Percentiles rank a stretch among this genome's conserved stretches.
Evolutionary conservation across 2,888 invertebrate genomes (phyloP).

Genomic region (Archips crataeganus): DNA sequence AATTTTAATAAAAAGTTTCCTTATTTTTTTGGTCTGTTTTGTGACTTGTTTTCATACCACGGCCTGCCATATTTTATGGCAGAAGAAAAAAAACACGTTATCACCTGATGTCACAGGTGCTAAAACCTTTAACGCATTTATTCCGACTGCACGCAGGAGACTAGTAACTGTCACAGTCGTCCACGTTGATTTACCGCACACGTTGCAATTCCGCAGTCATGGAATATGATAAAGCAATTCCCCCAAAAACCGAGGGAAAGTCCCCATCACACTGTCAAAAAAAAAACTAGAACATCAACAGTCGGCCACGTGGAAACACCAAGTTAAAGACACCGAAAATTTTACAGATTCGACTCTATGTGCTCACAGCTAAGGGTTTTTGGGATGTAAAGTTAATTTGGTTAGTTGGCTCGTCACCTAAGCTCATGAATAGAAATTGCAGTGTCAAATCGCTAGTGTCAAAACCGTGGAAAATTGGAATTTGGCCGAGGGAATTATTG

Average conservation of each 20-base stretch:
- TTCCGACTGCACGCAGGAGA: slow-evolving; percentile 22
- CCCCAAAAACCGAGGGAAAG: slow-evolving; percentile 31
- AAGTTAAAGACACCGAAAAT: not conserved
- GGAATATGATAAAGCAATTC: slow-evolving; percentile 43
- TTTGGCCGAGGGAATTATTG: slow-evolving; percentile 32
- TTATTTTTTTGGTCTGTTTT: no score
- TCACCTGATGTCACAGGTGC: no score
- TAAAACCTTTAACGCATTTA: not conserved
- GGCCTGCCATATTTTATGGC: no score
- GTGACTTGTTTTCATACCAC: no score
- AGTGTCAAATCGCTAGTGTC: slow-evolving; percentile 41
- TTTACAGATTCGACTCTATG: not conserved
- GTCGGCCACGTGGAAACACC: slow-evolving; percentile 22
- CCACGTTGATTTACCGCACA: slow-evolving; percentile 25
- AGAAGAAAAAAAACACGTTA: not conserved
- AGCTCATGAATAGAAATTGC: slow-evolving; percentile 43
- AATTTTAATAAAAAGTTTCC: no score
- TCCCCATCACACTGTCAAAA: slow-evolving; percentile 37
- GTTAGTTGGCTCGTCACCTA: slow-evolving; percentile 36
- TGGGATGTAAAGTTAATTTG: slow-evolving; percentile 10
- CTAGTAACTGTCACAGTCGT: slow-evolving; percentile 14
- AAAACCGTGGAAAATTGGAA: slow-evolving; percentile 42
- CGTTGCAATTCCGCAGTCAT: slow-evolving; percentile 37
- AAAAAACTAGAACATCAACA: slow-evolving; percentile 34
- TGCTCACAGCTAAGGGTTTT: not conserved